These are phyloP conservation scores for Sarcophaga rosellei DNA, from an alignment of 2,888 invertebrate species.

Conservation along the genomic window DNA sequence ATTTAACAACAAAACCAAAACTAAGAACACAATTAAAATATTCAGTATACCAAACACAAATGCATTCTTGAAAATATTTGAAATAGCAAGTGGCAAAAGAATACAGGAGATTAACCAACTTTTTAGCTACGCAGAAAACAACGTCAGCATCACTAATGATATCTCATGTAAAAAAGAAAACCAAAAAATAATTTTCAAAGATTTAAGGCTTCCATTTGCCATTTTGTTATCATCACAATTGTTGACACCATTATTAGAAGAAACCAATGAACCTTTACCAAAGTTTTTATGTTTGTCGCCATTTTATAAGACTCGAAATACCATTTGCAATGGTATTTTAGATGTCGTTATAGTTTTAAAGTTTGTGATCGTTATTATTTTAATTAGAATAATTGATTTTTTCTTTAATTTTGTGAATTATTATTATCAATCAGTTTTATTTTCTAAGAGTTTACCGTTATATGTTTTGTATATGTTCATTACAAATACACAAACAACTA, in stretches of 20 bases:
- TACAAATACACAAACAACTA: background rate
- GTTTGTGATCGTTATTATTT: conserved; percentile 63
- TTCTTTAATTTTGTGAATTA: conserved; percentile 44
- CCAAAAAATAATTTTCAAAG: conserved; percentile 37
- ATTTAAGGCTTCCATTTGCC: conserved; percentile 59
- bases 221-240: conserved; percentile 42
- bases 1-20: conserved; percentile 2
- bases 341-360: conserved; percentile 40
- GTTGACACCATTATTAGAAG: conserved; percentile 60
- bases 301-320: conserved; percentile 30
- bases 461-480: conserved; percentile 53
- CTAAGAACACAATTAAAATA: conserved; percentile 31
- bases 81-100: conserved; percentile 15
- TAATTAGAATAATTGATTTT: conserved; percentile 66
- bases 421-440: conserved; percentile 1
- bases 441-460: conserved; percentile 33
- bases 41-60: conserved; percentile 39
- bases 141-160: background rate
- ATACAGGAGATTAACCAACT: background rate
- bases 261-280: conserved; percentile 65
- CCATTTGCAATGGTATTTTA: background rate
- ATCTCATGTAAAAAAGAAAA: background rate
- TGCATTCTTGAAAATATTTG: conserved; percentile 40
- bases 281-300: conserved; percentile 58
- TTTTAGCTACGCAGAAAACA: background rate